phyloP scores from a whole-genome alignment of 2,888 invertebrate species.

The Helobdella robusta region DNA sequence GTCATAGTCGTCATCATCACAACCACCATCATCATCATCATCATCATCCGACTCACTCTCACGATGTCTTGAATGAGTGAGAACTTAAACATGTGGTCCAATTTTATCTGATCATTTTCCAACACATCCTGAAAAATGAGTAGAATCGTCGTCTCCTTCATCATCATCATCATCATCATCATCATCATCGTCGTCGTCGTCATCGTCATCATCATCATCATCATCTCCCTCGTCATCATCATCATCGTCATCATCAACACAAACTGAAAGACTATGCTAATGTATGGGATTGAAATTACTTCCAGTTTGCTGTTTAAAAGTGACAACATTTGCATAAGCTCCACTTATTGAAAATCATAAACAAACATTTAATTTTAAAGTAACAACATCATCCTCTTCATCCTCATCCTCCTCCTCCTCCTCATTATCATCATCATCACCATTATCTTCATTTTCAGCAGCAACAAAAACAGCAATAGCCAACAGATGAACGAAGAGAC shows the following conservation, averaged over 20 bases:
- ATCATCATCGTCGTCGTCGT: conserved; percentile 20
- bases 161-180: conserved; percentile 19
- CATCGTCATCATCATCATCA: conserved; percentile 22
- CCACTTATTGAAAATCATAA: not conserved
- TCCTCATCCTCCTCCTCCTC: conserved; percentile 17
- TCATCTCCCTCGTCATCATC: conserved; percentile 7
- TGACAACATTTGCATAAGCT: not conserved
- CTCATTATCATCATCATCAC: conserved; percentile 23
- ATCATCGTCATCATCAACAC: not conserved
- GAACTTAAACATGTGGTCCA: conserved; percentile 86
- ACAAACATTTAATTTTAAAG: not conserved
- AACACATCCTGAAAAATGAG: conserved; percentile 54
- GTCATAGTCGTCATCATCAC: not conserved
- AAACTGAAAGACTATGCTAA: too few species aligned
- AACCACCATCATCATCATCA: not conserved
- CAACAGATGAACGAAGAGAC: not conserved
- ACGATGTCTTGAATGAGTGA: conserved; percentile 89
- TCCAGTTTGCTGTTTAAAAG: too few species aligned
- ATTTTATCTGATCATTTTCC: conserved; percentile 78
- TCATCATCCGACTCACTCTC: conserved; percentile 57
- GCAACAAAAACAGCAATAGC: not conserved
- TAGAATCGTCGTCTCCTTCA: too few species aligned
- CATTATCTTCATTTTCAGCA: not conserved
- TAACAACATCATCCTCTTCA: conserved; percentile 10
- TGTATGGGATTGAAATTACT: too few species aligned